Evolutionary conservation across 2,113 vertebrate species (phyloP).

Genomic region (Scortum barcoo): DNA sequence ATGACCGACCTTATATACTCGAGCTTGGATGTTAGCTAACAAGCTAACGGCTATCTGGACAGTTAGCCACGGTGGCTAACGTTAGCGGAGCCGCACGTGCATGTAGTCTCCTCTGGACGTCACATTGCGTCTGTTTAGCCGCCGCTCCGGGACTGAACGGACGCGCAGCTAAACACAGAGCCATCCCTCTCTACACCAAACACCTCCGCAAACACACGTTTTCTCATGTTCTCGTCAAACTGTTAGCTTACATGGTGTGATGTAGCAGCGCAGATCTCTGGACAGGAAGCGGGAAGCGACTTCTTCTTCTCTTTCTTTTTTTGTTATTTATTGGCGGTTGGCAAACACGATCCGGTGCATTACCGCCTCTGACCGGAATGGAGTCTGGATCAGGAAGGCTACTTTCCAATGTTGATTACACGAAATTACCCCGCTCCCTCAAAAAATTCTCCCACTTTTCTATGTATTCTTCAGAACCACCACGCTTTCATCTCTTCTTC

Average conservation of each 20-base stretch:
- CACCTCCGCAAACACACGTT: rapidly evolving
- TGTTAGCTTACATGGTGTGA: conserved; percentile 59
- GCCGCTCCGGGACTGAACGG: rapidly evolving
- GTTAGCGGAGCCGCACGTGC: conserved; percentile 10
- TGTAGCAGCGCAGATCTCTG: conserved; percentile 20
- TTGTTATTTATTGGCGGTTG: no score
- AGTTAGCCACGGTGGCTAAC: conserved; percentile 25
- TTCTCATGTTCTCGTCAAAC: not conserved
- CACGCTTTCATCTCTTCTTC: no score
- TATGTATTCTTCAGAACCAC: no score
- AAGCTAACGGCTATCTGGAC: not conserved
- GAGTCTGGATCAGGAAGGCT: no score
- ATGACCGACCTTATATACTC: not conserved
- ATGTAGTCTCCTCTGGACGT: not conserved
- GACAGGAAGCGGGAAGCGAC: conserved; percentile 53
- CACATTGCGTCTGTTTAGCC: no score
- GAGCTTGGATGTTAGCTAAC: not conserved
- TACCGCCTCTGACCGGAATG: no score
- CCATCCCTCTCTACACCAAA: not conserved
- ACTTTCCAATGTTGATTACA: no score
- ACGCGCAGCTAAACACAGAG: not conserved
- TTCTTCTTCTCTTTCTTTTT: no score
- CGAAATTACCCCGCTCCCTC: no score
- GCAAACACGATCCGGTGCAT: no score
- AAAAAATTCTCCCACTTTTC: no score